phyloP scores from a whole-genome alignment of 2,797 vertebrate genomes.

The Tenualosa ilisha region DNA sequence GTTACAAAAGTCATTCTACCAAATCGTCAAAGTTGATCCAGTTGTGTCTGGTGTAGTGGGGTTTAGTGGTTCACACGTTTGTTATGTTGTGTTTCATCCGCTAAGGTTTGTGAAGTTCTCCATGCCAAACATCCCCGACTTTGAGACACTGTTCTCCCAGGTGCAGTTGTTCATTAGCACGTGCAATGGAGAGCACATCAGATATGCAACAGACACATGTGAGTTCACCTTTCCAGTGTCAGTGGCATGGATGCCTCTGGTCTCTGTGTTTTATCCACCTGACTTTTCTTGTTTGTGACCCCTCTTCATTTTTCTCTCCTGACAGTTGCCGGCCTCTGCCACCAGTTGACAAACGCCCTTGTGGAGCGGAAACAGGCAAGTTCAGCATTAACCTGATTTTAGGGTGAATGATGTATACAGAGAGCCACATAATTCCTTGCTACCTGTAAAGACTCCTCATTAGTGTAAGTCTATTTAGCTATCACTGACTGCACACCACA shows the following conservation, averaged over 20 bases:
- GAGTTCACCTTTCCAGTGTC: conserved; percentile 61
- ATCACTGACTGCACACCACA: neutral
- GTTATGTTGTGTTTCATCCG: conserved; percentile 15
- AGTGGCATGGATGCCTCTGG: no score
- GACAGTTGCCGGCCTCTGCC: conserved; percentile 97
- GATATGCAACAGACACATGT: conserved; percentile 99
- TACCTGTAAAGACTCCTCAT: no score
- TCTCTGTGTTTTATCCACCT: no score
- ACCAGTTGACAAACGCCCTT: conserved; percentile 97
- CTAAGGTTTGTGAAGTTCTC: conserved; percentile 99
- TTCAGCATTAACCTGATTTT: neutral
- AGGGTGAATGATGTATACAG: no score
- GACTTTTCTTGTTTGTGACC: neutral
- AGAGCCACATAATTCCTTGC: no score
- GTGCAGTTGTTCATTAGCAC: conserved; percentile 99
- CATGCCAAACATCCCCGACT: conserved; percentile 99
- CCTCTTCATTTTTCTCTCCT: neutral
- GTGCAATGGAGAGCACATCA: conserved; percentile 97
- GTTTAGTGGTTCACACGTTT: neutral
- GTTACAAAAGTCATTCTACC: neutral
- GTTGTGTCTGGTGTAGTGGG: neutral
- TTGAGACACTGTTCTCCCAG: conserved; percentile 98
- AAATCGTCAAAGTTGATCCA: no score
- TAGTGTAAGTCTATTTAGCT: neutral
- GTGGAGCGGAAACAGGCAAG: conserved; percentile 98